Evolutionary conservation across 2,113 vertebrate species (phyloP).

Genomic region (Uria lomvia): DNA sequence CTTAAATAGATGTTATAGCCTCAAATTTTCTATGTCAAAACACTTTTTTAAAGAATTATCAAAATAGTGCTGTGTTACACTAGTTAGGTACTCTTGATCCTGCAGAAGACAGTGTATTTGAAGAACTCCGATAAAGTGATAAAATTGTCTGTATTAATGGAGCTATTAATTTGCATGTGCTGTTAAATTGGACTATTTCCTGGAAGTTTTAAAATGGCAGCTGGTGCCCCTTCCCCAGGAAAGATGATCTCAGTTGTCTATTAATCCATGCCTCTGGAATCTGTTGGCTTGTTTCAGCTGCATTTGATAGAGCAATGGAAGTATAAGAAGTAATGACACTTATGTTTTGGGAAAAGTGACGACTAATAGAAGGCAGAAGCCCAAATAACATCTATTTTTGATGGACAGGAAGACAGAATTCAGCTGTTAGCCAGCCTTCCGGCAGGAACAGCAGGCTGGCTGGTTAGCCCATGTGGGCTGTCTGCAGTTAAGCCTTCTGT

Average conservation of each 20-base stretch:
- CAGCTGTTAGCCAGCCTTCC: slow-evolving; percentile 4
- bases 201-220: not conserved
- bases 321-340: not conserved
- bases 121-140: not conserved
- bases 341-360: slow-evolving; percentile 34
- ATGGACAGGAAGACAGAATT: slow-evolving; percentile 4
- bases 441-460: not conserved
- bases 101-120: not conserved
- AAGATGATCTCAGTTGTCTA: not conserved
- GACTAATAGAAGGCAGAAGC: slow-evolving; percentile 19
- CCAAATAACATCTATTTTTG: slow-evolving; percentile 44
- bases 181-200: not conserved
- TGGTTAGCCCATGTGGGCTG: not conserved
- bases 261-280: not conserved
- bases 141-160: not conserved
- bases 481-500: not conserved
- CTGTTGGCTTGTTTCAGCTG: not conserved
- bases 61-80: not conserved
- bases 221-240: not conserved
- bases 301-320: not conserved
- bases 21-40: not conserved
- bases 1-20: not conserved
- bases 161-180: not conserved
- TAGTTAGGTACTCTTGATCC: not conserved
- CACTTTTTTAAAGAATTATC: not conserved